Conservation (phyloP, 2,888 invertebrate genomes). For the Erebia aethiops region DNA sequence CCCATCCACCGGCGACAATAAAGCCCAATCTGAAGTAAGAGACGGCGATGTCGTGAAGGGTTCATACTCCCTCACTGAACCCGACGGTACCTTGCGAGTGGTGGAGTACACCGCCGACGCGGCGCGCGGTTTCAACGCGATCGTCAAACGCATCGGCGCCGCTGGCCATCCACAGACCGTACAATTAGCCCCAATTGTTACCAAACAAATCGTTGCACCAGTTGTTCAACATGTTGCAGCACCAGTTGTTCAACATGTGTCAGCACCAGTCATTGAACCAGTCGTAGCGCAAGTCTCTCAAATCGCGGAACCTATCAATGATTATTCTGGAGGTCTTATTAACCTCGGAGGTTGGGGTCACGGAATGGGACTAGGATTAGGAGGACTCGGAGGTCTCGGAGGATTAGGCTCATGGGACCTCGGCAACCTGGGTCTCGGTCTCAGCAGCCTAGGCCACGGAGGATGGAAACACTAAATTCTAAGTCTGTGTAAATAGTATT, state of each 20-base stretch:
- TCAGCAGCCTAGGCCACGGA: slow-evolving; percentile 31
- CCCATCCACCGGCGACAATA: slow-evolving; percentile 74
- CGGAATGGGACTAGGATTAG: slow-evolving; percentile 27
- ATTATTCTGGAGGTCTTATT: slow-evolving; percentile 18
- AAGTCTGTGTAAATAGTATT: slow-evolving; percentile 17
- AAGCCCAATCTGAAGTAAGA: slow-evolving; percentile 71
- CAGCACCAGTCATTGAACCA: slow-evolving; percentile 4
- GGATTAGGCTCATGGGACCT: slow-evolving; percentile 26
- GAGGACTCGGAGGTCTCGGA: slow-evolving; percentile 22
- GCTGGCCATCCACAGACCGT: slow-evolving; percentile 63
- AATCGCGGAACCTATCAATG: not conserved
- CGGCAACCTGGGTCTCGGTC: slow-evolving; percentile 12
- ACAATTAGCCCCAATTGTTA: slow-evolving; percentile 26
- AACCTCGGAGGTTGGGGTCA: slow-evolving; percentile 19
- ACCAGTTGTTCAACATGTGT: slow-evolving; percentile 28
- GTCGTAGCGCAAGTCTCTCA: slow-evolving; percentile 20
- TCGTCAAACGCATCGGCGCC: slow-evolving; percentile 70
- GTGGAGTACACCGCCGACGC: slow-evolving; percentile 74
- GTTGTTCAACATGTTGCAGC: slow-evolving; percentile 29
- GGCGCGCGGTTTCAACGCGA: slow-evolving; percentile 72
- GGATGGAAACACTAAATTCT: slow-evolving; percentile 35
- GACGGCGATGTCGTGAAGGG: slow-evolving; percentile 74
- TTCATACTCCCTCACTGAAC: slow-evolving; percentile 72
- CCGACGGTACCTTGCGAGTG: slow-evolving; percentile 73
- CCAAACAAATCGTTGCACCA: slow-evolving; percentile 37